Evolutionary conservation across 2,888 invertebrate genomes (phyloP).

Genomic region (Dyspetes luteomarginatus): DNA sequence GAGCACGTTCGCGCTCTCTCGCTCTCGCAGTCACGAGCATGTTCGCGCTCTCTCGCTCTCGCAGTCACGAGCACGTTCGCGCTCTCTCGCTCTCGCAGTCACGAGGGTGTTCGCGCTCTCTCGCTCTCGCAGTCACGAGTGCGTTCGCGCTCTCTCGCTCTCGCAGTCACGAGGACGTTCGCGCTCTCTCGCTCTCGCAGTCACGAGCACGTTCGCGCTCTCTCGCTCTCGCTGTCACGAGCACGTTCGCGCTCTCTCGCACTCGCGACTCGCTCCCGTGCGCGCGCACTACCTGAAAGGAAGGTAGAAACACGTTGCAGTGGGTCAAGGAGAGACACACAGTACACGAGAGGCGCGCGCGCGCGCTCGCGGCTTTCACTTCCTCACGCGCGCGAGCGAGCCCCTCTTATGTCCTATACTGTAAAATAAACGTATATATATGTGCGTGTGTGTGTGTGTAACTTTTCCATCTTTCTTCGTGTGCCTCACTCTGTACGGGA

Average conservation of each 20-base stretch:
- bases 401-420: constrained; percentile 52
- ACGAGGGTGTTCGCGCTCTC: constrained; percentile 22
- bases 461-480: constrained; percentile 13
- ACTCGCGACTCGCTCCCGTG: too few relatives aligned
- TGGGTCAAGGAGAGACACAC: constrained; percentile 84
- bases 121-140: too few relatives aligned
- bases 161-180: constrained; percentile 28
- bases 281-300: constrained; percentile 80
- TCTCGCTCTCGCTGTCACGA: constrained; percentile 13
- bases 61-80: too few relatives aligned
- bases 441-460: neutral
- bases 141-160: constrained; percentile 3
- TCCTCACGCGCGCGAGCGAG: constrained; percentile 79
- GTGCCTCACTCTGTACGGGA: too few relatives aligned
- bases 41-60: too few relatives aligned
- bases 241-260: constrained; percentile 18
- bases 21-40: neutral
- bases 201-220: constrained; percentile 39
- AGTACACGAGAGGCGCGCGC: constrained; percentile 47
- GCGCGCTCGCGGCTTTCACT: constrained; percentile 81
- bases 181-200: neutral
- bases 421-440: neutral
- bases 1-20: constrained; percentile 44
- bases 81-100: constrained; percentile 8
- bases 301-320: constrained; percentile 83